These are phyloP conservation scores for Leptopilina boulardi DNA, from an alignment of 1,140 invertebrate species.

Conservation along the genomic window DNA sequence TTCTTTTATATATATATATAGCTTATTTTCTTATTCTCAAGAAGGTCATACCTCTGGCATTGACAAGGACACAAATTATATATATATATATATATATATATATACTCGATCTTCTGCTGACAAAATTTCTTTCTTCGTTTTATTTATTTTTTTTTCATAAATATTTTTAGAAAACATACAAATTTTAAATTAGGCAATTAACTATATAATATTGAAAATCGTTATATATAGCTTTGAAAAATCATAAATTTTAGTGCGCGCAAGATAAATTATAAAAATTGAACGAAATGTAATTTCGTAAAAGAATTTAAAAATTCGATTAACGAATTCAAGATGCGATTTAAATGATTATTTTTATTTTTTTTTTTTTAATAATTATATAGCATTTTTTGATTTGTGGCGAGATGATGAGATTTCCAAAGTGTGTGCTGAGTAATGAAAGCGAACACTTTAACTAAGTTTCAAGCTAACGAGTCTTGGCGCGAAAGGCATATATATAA, in stretches of 20 bases:
- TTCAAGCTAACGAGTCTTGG: slow-evolving; percentile 64
- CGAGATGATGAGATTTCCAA: slow-evolving; percentile 11
- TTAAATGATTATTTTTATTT: slow-evolving; percentile 10
- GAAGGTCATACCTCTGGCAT: slow-evolving; percentile 20
- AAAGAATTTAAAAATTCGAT: too few relatives aligned
- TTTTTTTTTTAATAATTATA: neutral
- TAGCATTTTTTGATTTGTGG: neutral
- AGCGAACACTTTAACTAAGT: slow-evolving; percentile 38
- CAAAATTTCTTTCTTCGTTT: too few relatives aligned
- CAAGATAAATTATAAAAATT: too few relatives aligned
- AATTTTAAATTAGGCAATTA: too few relatives aligned
- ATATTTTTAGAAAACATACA: too few relatives aligned
- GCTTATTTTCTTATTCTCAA: slow-evolving; percentile 9
- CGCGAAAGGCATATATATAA: slow-evolving; percentile 50
- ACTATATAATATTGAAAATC: too few relatives aligned
- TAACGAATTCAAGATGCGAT: neutral
- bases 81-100: neutral
- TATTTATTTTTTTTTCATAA: too few relatives aligned
- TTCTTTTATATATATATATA: neutral
- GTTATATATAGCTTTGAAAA: too few relatives aligned
- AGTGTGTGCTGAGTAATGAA: slow-evolving; percentile 45
- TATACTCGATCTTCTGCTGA: too few relatives aligned
- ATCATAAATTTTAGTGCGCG: too few relatives aligned
- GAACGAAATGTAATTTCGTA: too few relatives aligned
- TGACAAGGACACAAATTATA: slow-evolving; percentile 15